Conservation (phyloP, 2,797 vertebrate species). For the Mus minutoides region DNA sequence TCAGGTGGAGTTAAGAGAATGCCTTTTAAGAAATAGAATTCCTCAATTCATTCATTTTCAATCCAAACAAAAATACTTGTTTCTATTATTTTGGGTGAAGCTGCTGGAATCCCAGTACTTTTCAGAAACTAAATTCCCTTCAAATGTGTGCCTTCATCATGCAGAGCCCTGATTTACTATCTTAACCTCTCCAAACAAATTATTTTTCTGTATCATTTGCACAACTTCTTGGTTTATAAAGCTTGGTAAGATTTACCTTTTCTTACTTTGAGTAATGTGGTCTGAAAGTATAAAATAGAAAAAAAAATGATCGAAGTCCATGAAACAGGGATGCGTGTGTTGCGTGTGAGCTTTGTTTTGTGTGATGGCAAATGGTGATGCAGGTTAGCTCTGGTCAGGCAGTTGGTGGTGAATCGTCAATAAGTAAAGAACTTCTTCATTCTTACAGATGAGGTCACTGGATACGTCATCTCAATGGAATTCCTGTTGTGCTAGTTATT, state of each 20-base stretch:
- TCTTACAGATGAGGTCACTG: not conserved
- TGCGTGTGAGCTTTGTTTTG: slow-evolving; percentile 41
- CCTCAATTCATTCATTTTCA: slow-evolving; percentile 47
- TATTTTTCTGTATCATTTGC: slow-evolving; percentile 52
- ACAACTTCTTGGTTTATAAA: slow-evolving; percentile 54
- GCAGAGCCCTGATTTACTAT: slow-evolving; percentile 52
- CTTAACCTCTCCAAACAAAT: slow-evolving; percentile 45
- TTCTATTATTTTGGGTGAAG: not conserved
- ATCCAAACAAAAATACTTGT: not conserved
- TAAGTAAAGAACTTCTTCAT: not conserved
- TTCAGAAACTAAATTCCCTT: slow-evolving; percentile 56
- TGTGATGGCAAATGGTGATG: slow-evolving; percentile 35
- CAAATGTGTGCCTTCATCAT: slow-evolving; percentile 40
- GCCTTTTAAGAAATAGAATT: slow-evolving; percentile 23
- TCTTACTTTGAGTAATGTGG: slow-evolving; percentile 50
- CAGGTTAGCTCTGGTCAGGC: slow-evolving; percentile 9
- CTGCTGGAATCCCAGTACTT: slow-evolving; percentile 16
- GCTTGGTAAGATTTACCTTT: slow-evolving; percentile 66
- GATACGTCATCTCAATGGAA: not conserved
- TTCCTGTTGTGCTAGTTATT: not conserved
- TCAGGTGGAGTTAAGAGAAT: not conserved
- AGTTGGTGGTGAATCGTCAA: slow-evolving; percentile 25
- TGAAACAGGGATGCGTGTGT: not conserved
- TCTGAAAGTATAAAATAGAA: slow-evolving; percentile 56
- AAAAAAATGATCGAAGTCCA: slow-evolving; percentile 2